Base-by-base conservation (phyloP, 2,797 vertebrate species). In the Phoeniculus purpureus region DNA sequence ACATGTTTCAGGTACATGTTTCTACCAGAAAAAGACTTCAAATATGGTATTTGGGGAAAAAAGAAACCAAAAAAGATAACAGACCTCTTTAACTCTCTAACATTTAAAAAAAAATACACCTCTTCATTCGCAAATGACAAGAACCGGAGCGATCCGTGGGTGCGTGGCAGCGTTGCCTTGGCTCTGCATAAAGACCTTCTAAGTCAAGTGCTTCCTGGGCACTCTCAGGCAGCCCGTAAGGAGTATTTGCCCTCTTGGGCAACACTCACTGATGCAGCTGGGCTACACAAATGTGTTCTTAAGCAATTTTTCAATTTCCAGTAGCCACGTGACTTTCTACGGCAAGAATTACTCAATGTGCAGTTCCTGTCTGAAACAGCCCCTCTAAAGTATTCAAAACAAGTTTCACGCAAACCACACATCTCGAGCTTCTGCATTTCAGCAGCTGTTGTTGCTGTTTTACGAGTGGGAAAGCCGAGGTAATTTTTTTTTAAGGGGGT, bases 281-380 rank as follows among this genome's bases (percentile, higher is more conserved):
- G 4, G 67, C 75, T 51, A 3, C 0, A 0, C 73, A 52, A 47
- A 58, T 1, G 1, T 21, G 19, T 40, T 83, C 89, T 94, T 75
- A 9, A 0, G 82, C 85, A 93, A 85, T 19, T 60, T 59, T 81
- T 34, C 83, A 52, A 80, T 87, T 91, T 89, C 81, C 78, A 70
- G 83, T 31, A 65, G 75, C 80, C 77, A 87, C 6, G 29, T 90
- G 91, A 90, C 72, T 55, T 70, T 78, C 55, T 27, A 76, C 3
- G 75, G 81, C 78, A 85, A 72, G 87, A 87, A 83, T 92, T 93
- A 87, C 91, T 95, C 85, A 93, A 89, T 60, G 27, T 73, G 85
- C 77, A 87, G 92, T 89, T 95, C 89, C 92, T 91, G 85, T 70
- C 91, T 91, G 91, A 66, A 85, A 73, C 50, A 58, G 61, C 80